A percentile compares a stretch with the other conserved stretches of the same genome.
These are phyloP conservation scores for Peromyscus nudipes DNA, from an alignment of 2,797 vertebrate genomes.

Conservation along the genomic window DNA sequence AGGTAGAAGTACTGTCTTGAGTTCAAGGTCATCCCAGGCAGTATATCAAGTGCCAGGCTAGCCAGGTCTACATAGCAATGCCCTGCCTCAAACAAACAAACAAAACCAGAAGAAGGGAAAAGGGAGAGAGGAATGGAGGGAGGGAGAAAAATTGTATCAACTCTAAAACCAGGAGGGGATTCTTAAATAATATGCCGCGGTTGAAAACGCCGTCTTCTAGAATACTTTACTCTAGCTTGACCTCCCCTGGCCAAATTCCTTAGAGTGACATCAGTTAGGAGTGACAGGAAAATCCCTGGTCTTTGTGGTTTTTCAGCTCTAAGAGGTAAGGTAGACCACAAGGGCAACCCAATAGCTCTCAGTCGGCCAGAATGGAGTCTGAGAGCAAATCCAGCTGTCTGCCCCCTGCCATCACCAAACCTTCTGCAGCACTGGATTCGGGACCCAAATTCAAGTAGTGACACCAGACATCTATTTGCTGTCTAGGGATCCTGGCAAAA, in stretches of 20 bases:
- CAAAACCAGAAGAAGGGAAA: neutral
- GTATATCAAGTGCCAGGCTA: no score
- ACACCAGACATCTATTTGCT: neutral
- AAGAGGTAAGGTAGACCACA: rapidly evolving
- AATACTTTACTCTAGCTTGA: neutral
- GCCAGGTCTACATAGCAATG: no score
- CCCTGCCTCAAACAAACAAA: neutral
- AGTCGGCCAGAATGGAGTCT: rapidly evolving
- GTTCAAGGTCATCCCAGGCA: no score
- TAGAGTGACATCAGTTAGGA: neutral
- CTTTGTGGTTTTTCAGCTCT: neutral
- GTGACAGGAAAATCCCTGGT: neutral
- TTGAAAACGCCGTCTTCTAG: neutral
- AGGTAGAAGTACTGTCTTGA: no score
- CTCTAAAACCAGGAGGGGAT: neutral
- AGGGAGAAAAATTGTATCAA: neutral
- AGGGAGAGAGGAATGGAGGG: neutral
- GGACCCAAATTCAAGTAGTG: neutral
- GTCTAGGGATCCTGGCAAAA: neutral
- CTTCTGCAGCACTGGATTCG: rapidly evolving
- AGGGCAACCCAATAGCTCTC: rapidly evolving
- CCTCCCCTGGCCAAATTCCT: neutral
- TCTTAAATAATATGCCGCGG: neutral
- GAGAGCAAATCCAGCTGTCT: neutral
- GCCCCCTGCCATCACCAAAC: neutral